Percentiles rank a stretch among this genome's conserved stretches.
Conservation (phyloP, 2,113 vertebrate species). For the Tauraco erythrolophus region DNA sequence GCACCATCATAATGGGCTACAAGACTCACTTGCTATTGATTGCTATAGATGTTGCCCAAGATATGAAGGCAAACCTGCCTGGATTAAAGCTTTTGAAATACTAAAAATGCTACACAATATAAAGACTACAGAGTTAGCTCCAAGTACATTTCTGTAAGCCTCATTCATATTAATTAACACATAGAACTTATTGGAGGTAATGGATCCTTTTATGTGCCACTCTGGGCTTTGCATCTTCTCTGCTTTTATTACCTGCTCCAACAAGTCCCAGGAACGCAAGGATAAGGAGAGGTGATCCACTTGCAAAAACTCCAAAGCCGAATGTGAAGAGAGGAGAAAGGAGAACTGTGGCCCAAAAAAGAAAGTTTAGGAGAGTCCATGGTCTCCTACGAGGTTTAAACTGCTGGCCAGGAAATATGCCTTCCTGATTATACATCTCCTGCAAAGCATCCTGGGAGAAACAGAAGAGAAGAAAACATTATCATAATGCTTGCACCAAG, state of each 20-base stretch:
- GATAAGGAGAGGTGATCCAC: conserved; percentile 95
- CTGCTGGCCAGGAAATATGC: conserved; percentile 87
- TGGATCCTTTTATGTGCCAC: neutral
- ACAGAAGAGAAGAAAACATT: neutral
- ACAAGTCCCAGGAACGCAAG: conserved; percentile 92
- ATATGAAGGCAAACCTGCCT: neutral
- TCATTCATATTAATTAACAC: neutral
- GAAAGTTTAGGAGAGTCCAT: conserved; percentile 95
- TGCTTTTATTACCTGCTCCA: conserved; percentile 83
- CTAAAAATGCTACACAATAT: neutral
- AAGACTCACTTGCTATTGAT: neutral
- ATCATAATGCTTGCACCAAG: neutral
- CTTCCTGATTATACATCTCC: conserved; percentile 89
- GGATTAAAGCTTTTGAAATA: neutral
- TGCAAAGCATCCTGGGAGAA: conserved; percentile 90
- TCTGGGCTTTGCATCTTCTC: neutral
- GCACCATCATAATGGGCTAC: neutral
- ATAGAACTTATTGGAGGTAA: neutral
- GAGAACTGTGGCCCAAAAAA: conserved; percentile 94
- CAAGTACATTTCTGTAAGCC: neutral
- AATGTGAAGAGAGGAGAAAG: conserved; percentile 96
- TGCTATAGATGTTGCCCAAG: neutral
- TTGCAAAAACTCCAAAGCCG: conserved; percentile 90
- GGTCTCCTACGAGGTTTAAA: conserved; percentile 84
- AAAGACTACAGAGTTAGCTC: neutral